These are phyloP conservation scores for Triops cancriformis DNA, from an alignment of 1,140 invertebrate species.

Conservation along the genomic window DNA sequence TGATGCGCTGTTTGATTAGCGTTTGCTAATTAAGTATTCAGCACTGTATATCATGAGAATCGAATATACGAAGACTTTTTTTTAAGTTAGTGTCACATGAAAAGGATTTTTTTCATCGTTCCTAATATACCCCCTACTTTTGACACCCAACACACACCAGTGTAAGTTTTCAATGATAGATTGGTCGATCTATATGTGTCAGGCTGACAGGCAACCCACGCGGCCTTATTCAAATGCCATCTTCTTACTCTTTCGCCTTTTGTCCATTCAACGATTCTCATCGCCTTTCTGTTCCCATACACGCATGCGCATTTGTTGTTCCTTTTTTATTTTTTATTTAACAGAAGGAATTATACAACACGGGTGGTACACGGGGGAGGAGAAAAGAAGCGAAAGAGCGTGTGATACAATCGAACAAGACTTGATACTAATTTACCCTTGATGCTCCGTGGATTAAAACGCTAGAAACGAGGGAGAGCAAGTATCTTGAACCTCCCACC, in stretches of 20 bases:
- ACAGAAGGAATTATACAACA: not conserved
- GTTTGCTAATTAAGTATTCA: no score
- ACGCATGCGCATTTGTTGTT: not conserved
- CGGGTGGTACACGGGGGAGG: not conserved
- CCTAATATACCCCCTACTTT: not conserved
- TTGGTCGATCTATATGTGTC: conserved; percentile 7
- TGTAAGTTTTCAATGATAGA: conserved; percentile 3
- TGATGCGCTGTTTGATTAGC: no score
- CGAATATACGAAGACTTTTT: no score
- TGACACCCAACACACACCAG: not conserved
- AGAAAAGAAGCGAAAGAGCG: not conserved
- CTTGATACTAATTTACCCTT: conserved; percentile 4
- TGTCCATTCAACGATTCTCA: not conserved
- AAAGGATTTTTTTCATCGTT: no score
- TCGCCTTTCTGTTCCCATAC: not conserved
- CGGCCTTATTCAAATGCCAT: not conserved
- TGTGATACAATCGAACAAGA: not conserved
- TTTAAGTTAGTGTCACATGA: no score
- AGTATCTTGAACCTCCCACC: not conserved
- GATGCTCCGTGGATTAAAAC: conserved; percentile 1
- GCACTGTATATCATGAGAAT: no score
- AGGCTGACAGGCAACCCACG: not conserved
- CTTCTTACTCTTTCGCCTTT: not conserved
- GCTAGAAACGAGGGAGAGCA: not conserved
- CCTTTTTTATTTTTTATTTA: not conserved